Evolutionary conservation across 2,888 invertebrate species (phyloP), one percentile per base, ranked within the genome.

Genomic region (Mamestra brassicae): DNA sequence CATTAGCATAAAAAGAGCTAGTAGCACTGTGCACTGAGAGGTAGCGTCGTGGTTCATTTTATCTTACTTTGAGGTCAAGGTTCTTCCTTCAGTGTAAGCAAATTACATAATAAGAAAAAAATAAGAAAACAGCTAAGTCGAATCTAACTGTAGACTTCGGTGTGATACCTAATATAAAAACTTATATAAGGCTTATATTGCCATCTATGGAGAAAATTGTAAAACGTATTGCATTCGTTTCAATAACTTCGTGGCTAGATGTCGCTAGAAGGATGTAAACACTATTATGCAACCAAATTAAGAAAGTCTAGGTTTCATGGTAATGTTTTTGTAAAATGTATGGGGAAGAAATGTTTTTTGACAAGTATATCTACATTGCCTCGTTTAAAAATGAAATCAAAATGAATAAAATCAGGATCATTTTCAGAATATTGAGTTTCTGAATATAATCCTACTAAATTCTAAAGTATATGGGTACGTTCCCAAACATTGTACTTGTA

Each of bases 1-100:
- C 17, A 13, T n/a, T 10, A 34, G 6, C 7, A 60, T 38, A 2
- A 36, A 74, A 63, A 45, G 60, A 26, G 15, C 11, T 17, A n/a
- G 26, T 52, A 52, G 42, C 13, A 36, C 15, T 10, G 11, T 11
- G n/a, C 17, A 36, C n/a, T 13, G 17, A 15, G 36, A 26, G 7
- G 15, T 17, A n/a, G 17, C 55, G 34, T 13, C 34, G 26, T 52
- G 34, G 42, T 42, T 64, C 42, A 47, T 26, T 65, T 55, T 72
- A 34, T 72, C n/a, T 55, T 78, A 61, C 8, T 78, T 62, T 72
- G 78, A 71, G 77, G 78, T 78, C 77, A 77, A 77, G 78, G 55
- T 62, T 78, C 42, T 78, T 78, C 55, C 36, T 78, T 26, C 26
- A 26, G 55, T 36, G 6, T 61, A 62, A 57, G 50, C 26, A 62